A percentile compares a stretch with the other conserved stretches of the same genome.
These are phyloP conservation scores for Lasioglossum malachurum DNA, from an alignment of 2,888 invertebrate species.

Conservation along the genomic window DNA sequence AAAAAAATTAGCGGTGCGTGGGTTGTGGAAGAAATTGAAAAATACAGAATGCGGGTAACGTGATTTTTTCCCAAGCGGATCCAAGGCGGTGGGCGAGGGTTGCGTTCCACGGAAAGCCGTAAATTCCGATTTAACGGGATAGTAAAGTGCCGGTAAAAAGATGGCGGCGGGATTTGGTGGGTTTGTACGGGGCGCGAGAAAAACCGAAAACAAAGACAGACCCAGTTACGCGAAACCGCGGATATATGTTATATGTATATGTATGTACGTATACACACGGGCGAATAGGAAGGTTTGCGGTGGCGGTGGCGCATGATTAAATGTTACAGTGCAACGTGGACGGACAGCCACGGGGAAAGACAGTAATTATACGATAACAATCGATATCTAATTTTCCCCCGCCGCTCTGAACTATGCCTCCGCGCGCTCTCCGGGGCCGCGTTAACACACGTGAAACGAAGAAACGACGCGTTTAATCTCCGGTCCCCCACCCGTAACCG, in stretches of 20 bases:
- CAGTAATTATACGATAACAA: constrained; percentile 51
- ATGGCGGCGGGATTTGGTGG: constrained; percentile 15
- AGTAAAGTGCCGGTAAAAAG: constrained; percentile 32
- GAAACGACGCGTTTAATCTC: constrained; percentile 59
- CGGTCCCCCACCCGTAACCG: constrained; percentile 55
- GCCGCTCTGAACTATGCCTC: neutral
- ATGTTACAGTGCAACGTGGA: neutral
- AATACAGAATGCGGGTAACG: neutral
- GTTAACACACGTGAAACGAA: constrained; percentile 32
- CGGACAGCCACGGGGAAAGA: constrained; percentile 5
- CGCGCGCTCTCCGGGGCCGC: neutral
- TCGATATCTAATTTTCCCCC: constrained; percentile 11
- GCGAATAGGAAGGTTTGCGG: constrained; percentile 1
- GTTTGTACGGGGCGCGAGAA: neutral
- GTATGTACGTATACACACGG: neutral
- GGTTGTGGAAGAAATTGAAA: neutral
- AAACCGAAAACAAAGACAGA: neutral
- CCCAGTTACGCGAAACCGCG: neutral
- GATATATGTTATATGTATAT: neutral
- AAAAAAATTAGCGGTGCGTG: too few species aligned
- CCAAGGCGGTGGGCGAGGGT: neutral
- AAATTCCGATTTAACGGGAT: constrained; percentile 50
- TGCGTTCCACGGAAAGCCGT: constrained; percentile 14
- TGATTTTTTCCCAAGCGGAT: neutral
- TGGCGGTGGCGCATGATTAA: constrained; percentile 1